phyloP scores from a whole-genome alignment of 2,888 invertebrate genomes.

The Clepsis dumicolana region DNA sequence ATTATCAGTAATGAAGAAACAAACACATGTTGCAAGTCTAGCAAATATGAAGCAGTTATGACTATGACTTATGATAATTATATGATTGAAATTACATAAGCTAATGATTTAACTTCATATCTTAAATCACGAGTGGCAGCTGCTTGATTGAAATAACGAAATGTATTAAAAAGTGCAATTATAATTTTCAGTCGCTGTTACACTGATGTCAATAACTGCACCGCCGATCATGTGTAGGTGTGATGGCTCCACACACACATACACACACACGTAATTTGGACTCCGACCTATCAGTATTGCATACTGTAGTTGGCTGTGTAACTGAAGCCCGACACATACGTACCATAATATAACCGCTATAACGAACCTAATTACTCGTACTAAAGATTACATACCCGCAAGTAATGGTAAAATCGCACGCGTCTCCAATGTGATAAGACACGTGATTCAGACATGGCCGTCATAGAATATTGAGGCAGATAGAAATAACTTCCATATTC shows the following conservation, averaged over 20 bases:
- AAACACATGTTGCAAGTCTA: conserved; percentile 3
- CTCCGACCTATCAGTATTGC: conserved; percentile 2
- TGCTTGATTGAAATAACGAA: not conserved
- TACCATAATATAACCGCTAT: conserved; percentile 10
- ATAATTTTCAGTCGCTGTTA: not conserved
- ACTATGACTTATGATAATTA: not conserved
- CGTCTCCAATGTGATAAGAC: conserved; percentile 63
- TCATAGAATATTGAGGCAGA: conserved; percentile 56
- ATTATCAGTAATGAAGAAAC: conserved; percentile 2
- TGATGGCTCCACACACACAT: not conserved
- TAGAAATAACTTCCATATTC: conserved; percentile 36
- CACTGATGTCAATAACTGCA: not conserved
- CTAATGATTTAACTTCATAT: not conserved
- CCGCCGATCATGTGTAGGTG: not conserved
- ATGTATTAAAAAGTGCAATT: not conserved
- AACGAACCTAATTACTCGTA: conserved; percentile 30
- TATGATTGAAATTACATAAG: not conserved
- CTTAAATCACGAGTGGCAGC: not conserved
- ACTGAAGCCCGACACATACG: conserved; percentile 22
- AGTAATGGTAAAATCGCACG: conserved; percentile 54
- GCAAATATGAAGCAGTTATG: not conserved
- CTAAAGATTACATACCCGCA: conserved; percentile 23
- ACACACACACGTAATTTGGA: not conserved
- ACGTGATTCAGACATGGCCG: conserved; percentile 57
- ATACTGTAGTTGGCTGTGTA: not conserved